Percentiles rank a stretch among this genome's conserved stretches.
phyloP scores from a whole-genome alignment of 2,888 invertebrate species.

The Falcaria lacertinaria region DNA sequence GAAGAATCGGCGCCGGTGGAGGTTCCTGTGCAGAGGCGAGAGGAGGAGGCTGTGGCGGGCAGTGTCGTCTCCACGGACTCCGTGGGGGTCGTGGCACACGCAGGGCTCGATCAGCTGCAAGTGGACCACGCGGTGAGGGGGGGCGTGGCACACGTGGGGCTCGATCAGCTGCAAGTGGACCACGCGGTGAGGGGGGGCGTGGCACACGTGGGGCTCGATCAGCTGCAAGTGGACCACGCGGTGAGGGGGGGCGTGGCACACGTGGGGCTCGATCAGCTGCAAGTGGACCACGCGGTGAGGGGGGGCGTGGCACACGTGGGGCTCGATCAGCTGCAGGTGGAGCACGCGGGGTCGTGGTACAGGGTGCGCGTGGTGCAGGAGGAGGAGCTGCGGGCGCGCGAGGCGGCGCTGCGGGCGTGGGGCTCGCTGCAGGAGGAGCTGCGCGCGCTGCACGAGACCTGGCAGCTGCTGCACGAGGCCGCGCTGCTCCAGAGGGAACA shows the following conservation, averaged over 20 bases:
- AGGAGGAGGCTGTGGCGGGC: constrained; percentile 19
- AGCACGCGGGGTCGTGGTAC: constrained; percentile 40
- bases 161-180: no score
- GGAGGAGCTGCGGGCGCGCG: no score
- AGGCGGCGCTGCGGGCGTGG: background rate
- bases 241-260: constrained; percentile 34
- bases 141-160: no score
- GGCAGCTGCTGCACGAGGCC: constrained; percentile 41
- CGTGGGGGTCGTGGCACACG: constrained; percentile 64
- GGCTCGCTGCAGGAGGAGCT: constrained; percentile 22
- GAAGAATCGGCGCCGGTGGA: constrained; percentile 39
- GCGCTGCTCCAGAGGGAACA: background rate
- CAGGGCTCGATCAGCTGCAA: no score
- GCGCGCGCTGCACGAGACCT: constrained; percentile 16
- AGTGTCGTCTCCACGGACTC: constrained; percentile 56
- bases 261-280: background rate
- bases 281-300: no score
- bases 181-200: no score
- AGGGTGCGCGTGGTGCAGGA: background rate
- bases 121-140: no score
- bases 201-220: constrained; percentile 15
- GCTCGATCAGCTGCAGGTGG: constrained; percentile 29
- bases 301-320: background rate
- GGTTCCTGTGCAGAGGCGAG: constrained; percentile 16
- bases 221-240: constrained; percentile 31